Evolutionary conservation across 2,888 invertebrate genomes (phyloP).

Genomic region (Tanytarsus gracilentus): DNA sequence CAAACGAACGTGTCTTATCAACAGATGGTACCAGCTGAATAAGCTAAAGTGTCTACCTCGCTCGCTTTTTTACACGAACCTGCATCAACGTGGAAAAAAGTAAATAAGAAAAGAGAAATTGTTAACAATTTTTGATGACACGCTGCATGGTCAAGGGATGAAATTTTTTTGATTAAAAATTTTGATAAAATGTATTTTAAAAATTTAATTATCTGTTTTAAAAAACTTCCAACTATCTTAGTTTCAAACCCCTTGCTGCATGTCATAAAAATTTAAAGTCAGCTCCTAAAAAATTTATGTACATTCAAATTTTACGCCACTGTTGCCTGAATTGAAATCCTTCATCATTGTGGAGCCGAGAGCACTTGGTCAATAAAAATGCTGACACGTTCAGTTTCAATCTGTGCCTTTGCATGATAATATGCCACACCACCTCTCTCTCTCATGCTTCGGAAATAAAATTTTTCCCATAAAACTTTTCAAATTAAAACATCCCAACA

Average conservation of each 20-base stretch:
- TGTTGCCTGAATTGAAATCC: too few species aligned
- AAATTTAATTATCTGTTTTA: too few species aligned
- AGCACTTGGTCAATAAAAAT: too few species aligned
- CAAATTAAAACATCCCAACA: constrained; percentile 16
- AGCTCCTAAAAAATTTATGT: too few species aligned
- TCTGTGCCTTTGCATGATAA: constrained; percentile 18
- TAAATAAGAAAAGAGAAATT: background rate
- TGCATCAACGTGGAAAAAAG: constrained; percentile 3
- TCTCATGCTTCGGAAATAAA: constrained; percentile 5
- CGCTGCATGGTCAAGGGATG: background rate
- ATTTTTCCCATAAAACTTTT: background rate
- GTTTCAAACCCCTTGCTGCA: too few species aligned
- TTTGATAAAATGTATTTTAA: too few species aligned
- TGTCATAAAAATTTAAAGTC: too few species aligned
- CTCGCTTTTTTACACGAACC: background rate
- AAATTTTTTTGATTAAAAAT: constrained; percentile 1
- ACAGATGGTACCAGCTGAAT: constrained; percentile 13
- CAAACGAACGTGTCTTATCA: constrained; percentile 13
- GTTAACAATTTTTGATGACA: background rate
- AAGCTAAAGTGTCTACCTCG: background rate
- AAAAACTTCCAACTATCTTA: too few species aligned
- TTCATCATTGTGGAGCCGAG: too few species aligned
- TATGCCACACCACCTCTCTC: background rate
- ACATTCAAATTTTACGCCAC: too few species aligned
- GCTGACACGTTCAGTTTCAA: constrained; percentile 16